Evolutionary conservation across 2,797 vertebrate genomes (phyloP), one percentile per base, ranked within the genome.

Genomic region (Botia almorhae): DNA sequence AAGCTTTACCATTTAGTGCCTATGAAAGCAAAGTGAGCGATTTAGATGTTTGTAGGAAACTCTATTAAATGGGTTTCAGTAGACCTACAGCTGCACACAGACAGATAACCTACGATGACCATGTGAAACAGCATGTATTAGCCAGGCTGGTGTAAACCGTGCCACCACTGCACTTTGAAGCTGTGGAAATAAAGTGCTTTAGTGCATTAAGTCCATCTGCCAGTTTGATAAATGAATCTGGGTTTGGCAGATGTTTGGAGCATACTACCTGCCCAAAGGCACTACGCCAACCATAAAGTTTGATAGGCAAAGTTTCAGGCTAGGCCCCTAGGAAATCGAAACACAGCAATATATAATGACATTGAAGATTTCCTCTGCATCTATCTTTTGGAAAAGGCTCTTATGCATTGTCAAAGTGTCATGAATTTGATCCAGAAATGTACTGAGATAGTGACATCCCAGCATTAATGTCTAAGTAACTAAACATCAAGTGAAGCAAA

Each of bases 171-270:
- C 58, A 60, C 58, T 58, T 55, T 58, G 16, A 16, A 36, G 58
- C 12, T 4, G 16, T 64, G 61, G 14, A 64, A 64, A 64, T 64
- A 16, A 36, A 64, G 29, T 17, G 61, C 61, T 36, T 36, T 36
- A 23, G 58, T 60, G 58, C 58, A 60, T 63, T 63, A 29, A 29
- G 3, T 39, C 33, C 33, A 65, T 65, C 36, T 65, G 63, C 63
- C 17, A 65, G 33, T 8, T 65, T 65, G 17, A 19, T 65, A n/a
- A 65, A 65, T 11, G 7, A 39, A 43, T 43, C 63, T 39, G n/a
- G 17, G 36, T 39, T 33, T 65, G n/a, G 17, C 63, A n/a, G 63
- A 65, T 65, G 63, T 17, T 33, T 11, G 33, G 33, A 65, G 8
- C 7, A n/a, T 43, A 39, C 29, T 43, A 65, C 33, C 63, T 65